Evolutionary conservation across 1,140 invertebrate species (phyloP).

Genomic region (Aphidius gifuensis): DNA sequence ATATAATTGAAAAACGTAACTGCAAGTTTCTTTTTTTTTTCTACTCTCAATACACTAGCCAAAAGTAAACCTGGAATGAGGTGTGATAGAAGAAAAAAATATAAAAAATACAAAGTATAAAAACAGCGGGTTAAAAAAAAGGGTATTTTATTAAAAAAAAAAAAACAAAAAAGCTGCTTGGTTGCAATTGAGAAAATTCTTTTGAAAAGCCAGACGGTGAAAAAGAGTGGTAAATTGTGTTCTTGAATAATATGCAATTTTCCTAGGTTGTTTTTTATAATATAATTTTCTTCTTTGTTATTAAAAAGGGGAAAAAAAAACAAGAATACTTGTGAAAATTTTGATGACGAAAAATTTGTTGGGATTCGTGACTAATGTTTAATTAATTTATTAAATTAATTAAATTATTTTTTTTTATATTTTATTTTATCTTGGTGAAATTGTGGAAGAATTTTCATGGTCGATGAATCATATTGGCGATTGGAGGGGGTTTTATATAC

Average conservation of each 20-base stretch:
- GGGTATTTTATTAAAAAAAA: constrained; percentile 24
- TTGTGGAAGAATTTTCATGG: too few relatives aligned
- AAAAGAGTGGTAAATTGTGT: constrained; percentile 8
- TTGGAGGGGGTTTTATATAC: constrained; percentile 4
- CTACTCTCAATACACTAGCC: neutral
- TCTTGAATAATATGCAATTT: neutral
- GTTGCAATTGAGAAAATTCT: constrained; percentile 14
- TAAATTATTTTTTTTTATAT: too few relatives aligned
- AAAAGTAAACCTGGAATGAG: constrained; percentile 7
- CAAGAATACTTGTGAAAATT: constrained; percentile 12
- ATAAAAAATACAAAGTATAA: constrained; percentile 34
- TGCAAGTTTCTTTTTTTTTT: constrained; percentile 39
- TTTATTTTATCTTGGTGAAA: too few relatives aligned
- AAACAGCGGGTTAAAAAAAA: too few relatives aligned
- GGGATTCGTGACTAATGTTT: too few relatives aligned
- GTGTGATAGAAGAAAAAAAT: constrained; percentile 31
- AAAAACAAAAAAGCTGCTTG: constrained; percentile 30
- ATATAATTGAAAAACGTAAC: constrained; percentile 44
- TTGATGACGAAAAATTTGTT: neutral
- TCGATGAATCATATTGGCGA: constrained; percentile 4
- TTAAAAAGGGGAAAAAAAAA: neutral
- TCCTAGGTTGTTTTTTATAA: constrained; percentile 1
- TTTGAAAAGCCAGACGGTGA: constrained; percentile 6
- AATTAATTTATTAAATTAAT: too few relatives aligned
- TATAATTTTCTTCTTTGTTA: neutral